phyloP scores from a whole-genome alignment of 2,113 vertebrate species.

The Myrmecobius fasciatus region DNA sequence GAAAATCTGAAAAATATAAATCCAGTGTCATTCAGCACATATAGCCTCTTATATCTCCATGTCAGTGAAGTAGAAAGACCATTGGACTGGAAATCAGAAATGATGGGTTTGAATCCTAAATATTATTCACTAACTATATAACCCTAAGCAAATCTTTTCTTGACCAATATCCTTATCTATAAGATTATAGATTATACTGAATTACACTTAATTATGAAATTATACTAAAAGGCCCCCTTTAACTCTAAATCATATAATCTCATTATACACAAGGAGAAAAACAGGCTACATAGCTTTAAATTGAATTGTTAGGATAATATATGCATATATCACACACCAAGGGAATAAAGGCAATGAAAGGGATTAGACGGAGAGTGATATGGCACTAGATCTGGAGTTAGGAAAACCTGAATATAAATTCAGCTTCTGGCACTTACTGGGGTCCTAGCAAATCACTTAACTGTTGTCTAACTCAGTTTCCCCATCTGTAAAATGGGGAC shows the following conservation, averaged over 20 bases:
- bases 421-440: background rate
- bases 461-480: background rate
- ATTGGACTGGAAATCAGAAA: background rate
- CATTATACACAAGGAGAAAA: background rate
- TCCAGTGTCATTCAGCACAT: background rate
- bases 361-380: background rate
- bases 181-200: background rate
- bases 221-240: background rate
- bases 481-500: background rate
- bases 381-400: background rate
- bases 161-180: background rate
- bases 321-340: background rate
- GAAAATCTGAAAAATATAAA: constrained; percentile 21
- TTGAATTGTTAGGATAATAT: background rate
- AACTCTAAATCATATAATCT: background rate
- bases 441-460: background rate
- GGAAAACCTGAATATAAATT: background rate
- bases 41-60: background rate
- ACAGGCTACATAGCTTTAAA: background rate
- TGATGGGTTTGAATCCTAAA: background rate
- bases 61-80: background rate
- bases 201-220: background rate
- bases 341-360: background rate
- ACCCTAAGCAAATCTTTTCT: background rate
- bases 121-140: background rate